phyloP scores from a whole-genome alignment of 2,888 invertebrate genomes.

The Listrodromus nycthemerus region DNA sequence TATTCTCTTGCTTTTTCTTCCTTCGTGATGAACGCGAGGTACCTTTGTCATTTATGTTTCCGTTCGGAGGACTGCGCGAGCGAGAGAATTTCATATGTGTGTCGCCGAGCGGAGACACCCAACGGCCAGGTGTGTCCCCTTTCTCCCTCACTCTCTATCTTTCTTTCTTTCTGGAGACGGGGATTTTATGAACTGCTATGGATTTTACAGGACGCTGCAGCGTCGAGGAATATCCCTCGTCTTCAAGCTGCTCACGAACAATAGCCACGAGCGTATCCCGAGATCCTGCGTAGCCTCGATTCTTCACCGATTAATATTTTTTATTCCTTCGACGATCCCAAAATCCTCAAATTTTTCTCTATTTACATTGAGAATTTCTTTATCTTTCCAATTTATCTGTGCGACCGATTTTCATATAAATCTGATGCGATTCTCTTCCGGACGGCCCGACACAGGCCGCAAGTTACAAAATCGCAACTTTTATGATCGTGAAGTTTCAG shows the following conservation, averaged over 20 bases:
- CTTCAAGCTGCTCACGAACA: slow-evolving; percentile 60
- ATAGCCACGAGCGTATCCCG: slow-evolving; percentile 47
- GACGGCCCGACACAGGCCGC: no score
- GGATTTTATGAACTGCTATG: slow-evolving; percentile 63
- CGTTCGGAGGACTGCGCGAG: slow-evolving; percentile 79
- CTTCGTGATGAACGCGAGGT: slow-evolving; percentile 39
- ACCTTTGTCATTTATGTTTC: slow-evolving; percentile 82
- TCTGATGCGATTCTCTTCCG: no score
- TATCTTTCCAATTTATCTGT: no score
- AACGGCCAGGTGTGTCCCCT: slow-evolving; percentile 78
- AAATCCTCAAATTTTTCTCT: not conserved
- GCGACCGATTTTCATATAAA: no score
- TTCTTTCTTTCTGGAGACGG: slow-evolving; percentile 20
- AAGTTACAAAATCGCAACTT: no score
- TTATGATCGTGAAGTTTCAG: no score
- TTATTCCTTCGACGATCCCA: not conserved
- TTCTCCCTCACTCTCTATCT: not conserved
- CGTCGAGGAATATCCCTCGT: slow-evolving; percentile 77
- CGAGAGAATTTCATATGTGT: slow-evolving; percentile 14
- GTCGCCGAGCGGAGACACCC: slow-evolving; percentile 73
- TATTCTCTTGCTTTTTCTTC: slow-evolving; percentile 12
- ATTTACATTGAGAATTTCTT: no score
- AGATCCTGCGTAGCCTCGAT: slow-evolving; percentile 35
- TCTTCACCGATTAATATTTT: slow-evolving; percentile 8
- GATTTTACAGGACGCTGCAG: slow-evolving; percentile 78